Percentiles rank a stretch among this genome's conserved stretches.
These are phyloP conservation scores for Stramonita haemastoma DNA, from an alignment of 2,888 invertebrate genomes.

Conservation along the genomic window DNA sequence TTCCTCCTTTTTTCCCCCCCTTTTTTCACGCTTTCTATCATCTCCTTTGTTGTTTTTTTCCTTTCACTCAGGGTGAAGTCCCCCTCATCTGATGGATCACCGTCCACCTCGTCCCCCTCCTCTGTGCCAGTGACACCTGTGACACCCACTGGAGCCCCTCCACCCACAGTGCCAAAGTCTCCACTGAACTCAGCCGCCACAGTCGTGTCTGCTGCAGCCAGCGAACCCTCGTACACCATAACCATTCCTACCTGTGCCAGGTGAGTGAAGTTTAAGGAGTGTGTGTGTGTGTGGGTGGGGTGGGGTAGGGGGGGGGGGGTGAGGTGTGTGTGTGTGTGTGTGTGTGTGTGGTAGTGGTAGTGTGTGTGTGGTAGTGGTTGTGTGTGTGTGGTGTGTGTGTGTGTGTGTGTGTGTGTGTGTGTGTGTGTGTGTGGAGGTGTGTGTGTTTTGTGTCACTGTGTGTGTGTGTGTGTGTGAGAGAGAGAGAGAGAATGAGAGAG, in stretches of 20 bases:
- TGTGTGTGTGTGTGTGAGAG: background rate
- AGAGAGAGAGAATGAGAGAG: too few species aligned
- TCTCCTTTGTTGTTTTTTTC: background rate
- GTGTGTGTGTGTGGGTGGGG: background rate
- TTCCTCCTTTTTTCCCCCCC: background rate
- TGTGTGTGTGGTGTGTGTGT: background rate
- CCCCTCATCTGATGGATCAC: background rate
- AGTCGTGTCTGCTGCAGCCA: background rate
- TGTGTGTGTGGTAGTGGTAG: background rate
- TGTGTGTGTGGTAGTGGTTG: conserved; percentile 18
- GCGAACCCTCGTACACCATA: background rate
- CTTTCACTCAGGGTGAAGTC: background rate
- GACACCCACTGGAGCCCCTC: background rate
- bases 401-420: background rate
- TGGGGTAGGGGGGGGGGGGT: too few species aligned
- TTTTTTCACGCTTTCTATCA: background rate
- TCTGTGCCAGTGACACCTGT: background rate
- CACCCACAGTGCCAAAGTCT: conserved; percentile 8
- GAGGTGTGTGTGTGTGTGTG: background rate
- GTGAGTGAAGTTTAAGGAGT: background rate
- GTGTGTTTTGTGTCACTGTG: background rate
- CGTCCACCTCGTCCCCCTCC: background rate
- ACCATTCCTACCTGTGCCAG: background rate
- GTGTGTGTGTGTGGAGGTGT: background rate
- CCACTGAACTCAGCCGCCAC: background rate